Evolutionary conservation across 2,888 invertebrate species (phyloP).

Genomic region (Melangyna quadrimaculata): DNA sequence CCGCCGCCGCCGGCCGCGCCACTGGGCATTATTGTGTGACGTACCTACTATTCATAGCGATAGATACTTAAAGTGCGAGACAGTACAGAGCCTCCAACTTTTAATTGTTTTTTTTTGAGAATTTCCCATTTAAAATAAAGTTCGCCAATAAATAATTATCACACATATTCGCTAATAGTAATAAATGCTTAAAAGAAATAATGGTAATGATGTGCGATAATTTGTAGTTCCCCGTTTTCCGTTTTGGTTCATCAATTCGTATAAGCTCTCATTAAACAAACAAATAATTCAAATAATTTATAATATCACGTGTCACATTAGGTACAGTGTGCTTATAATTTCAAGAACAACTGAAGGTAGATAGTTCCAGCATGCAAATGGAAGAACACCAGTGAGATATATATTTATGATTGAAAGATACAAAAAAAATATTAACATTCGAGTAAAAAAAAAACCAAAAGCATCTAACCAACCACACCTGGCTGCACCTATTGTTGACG

Average conservation of each 20-base stretch:
- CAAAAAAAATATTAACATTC: slow-evolving; percentile 36
- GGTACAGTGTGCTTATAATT: background rate
- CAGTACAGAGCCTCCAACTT: background rate
- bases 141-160: background rate
- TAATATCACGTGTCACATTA: background rate
- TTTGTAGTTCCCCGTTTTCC: background rate
- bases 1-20: no score
- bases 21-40: background rate
- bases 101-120: background rate
- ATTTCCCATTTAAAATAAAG: background rate
- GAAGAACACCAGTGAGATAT: background rate
- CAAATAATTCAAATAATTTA: background rate
- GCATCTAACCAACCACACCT: slow-evolving; percentile 43
- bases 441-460: background rate
- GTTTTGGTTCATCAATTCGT: background rate
- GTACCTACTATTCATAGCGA: background rate
- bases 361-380: background rate
- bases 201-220: background rate
- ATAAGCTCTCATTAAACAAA: background rate
- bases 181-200: background rate
- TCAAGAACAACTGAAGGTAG: background rate
- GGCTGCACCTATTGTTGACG: slow-evolving; percentile 56
- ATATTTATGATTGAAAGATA: background rate
- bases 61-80: background rate
- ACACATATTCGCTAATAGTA: background rate